Conservation (phyloP, 2,797 vertebrate species). For the Lophius americanus region DNA sequence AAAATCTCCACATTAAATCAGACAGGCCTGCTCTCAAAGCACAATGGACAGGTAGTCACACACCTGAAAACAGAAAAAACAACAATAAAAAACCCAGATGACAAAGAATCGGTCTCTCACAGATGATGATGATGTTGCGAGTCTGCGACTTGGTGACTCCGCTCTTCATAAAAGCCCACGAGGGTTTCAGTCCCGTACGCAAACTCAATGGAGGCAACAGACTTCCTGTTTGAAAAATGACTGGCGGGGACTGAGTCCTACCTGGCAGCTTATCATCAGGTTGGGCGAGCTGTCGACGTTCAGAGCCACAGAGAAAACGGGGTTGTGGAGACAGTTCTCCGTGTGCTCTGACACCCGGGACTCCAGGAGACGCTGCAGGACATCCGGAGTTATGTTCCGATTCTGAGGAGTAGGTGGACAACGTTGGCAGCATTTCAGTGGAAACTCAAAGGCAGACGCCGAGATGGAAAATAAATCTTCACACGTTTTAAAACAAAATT, state of each 20-base stretch:
- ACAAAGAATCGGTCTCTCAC: background rate
- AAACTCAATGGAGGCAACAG: too few species aligned
- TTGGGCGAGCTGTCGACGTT: slow-evolving; percentile 76
- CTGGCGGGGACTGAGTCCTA: slow-evolving; percentile 52
- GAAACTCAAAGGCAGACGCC: background rate
- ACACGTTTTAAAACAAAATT: too few species aligned
- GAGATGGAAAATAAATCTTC: too few species aligned
- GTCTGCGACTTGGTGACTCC: too few species aligned
- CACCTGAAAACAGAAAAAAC: slow-evolving; percentile 54
- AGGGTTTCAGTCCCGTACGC: too few species aligned
- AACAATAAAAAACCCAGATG: background rate
- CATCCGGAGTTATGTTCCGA: slow-evolving; percentile 77
- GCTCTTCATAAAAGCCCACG: too few species aligned
- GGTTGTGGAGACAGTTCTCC: slow-evolving; percentile 82
- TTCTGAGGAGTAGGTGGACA: slow-evolving; percentile 49
- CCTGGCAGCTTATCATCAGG: slow-evolving; percentile 90
- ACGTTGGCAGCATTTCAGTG: background rate
- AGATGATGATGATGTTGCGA: background rate
- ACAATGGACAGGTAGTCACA: slow-evolving; percentile 81
- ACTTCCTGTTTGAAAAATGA: background rate
- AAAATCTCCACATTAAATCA: slow-evolving; percentile 3
- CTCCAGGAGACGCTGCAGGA: slow-evolving; percentile 83
- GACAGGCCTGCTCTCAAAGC: slow-evolving; percentile 51
- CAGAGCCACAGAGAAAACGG: slow-evolving; percentile 85
- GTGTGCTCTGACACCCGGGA: slow-evolving; percentile 83